Base-by-base conservation (phyloP, 2,797 vertebrate genomes). In the Apogon hyalosoma region DNA sequence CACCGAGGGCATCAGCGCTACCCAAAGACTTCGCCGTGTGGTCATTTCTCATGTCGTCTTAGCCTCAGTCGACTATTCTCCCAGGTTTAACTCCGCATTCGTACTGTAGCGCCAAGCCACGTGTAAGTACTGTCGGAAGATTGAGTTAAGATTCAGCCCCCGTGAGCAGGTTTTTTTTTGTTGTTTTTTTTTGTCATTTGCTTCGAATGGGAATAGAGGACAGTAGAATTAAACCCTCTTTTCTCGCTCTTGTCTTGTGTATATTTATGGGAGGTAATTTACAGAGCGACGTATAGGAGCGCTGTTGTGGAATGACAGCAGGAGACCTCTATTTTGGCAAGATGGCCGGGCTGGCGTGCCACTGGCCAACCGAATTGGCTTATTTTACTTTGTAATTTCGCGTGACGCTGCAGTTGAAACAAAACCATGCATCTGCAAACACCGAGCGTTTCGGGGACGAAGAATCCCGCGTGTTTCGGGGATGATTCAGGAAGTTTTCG, bases 341-440 rank as follows among this genome's bases (percentile, higher is more conserved):
- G 69, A 64, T 52, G 62, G 73, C 76, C 38, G 59, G 62, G 58
- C 62, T 75, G 78, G 65, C 72, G 18, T 39, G 65, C 75, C 67
- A 52, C 53, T 71, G 79, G 83, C 76, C 52, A 33, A 69, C 73
- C 80, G 79, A 75, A 83, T 70, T 66, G 79, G 50, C 78, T 84
- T 70, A 77, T 87, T 88, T 87, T 80, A 75, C 83, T 77, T 88
- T 88, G 84, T 90, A 86, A 90, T 84, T 83, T 75, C 88, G 79
- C 75, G 62, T 80, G 88, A 75, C 73, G 43, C 82, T 75, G 85
- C 79, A 81, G 85, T 75, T 70, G 79, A 77, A 58, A 58, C 36
- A 42, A 73, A 83, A 79, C 74, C 71, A 59, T 43, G 38, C 73
- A 63, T 78, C 83, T 81, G 80, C 81, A 73, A 49, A 64, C 63